A percentile compares a stretch with the other conserved stretches of the same genome.
These are phyloP conservation scores for Odontamblyopus lacepedii DNA, from an alignment of 2,797 vertebrate genomes.

Conservation along the genomic window DNA sequence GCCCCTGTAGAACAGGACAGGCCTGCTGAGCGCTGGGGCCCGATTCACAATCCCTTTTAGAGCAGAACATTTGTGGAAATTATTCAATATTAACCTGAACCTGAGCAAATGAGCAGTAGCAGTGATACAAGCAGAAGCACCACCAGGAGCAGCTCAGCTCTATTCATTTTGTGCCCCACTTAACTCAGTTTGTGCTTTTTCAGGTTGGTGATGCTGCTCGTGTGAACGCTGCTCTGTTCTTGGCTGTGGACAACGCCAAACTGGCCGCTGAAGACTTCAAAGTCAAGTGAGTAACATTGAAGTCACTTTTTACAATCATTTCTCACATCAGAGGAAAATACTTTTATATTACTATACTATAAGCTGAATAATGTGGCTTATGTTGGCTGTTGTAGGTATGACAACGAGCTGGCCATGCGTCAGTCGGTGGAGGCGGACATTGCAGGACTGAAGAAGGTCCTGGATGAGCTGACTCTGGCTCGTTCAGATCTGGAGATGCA, in stretches of 20 bases:
- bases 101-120: no score
- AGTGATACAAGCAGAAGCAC: no score
- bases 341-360: no score
- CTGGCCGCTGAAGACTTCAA: constrained; percentile 85
- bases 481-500: constrained; percentile 82
- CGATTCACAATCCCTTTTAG: background rate
- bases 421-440: constrained; percentile 83
- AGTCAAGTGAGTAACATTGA: constrained; percentile 76
- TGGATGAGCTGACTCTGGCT: constrained; percentile 82
- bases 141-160: no score
- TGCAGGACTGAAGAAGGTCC: constrained; percentile 78
- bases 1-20: background rate
- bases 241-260: constrained; percentile 81
- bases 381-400: constrained; percentile 70
- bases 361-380: no score
- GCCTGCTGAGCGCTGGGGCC: no score
- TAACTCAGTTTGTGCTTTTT: constrained; percentile 27
- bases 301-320: no score
- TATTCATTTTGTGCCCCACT: no score
- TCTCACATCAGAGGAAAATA: background rate
- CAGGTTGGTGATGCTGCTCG: constrained; percentile 40
- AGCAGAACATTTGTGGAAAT: background rate
- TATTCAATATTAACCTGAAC: no score
- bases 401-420: constrained; percentile 80
- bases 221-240: constrained; percentile 63